A percentile compares a stretch with the other conserved stretches of the same genome.
phyloP scores from a whole-genome alignment of 2,113 vertebrate species.

The Phylloscopus trochiloides region DNA sequence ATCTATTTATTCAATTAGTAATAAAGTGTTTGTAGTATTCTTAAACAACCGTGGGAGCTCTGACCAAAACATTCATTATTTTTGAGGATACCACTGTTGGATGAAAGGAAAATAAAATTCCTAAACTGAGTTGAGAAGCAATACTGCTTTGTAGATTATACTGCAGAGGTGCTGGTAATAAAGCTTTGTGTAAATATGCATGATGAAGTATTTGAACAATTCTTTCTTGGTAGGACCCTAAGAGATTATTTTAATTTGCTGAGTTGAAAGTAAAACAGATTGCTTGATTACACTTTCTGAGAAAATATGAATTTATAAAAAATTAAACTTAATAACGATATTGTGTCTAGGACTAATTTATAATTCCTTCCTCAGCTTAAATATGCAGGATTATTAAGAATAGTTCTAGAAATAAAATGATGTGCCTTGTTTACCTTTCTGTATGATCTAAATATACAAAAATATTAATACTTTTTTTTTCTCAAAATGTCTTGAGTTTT shows the following conservation, averaged over 20 bases:
- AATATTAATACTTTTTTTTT: conserved; percentile 4
- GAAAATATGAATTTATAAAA: conserved; percentile 41
- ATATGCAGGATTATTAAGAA: conserved; percentile 1
- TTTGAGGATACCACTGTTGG: neutral
- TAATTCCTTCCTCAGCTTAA: conserved; percentile 33
- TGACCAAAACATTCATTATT: conserved; percentile 29
- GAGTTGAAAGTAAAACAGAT: conserved; percentile 35
- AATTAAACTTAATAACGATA: neutral
- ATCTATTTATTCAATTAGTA: conserved; percentile 68
- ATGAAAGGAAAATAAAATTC: conserved; percentile 25
- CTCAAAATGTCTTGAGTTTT: neutral
- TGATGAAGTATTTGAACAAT: conserved; percentile 49
- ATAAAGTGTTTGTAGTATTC: conserved; percentile 22
- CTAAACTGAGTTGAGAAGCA: neutral
- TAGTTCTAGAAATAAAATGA: conserved; percentile 3
- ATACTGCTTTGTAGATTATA: conserved; percentile 3
- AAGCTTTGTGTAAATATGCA: conserved; percentile 44
- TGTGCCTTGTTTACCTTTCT: neutral
- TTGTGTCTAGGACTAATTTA: conserved; percentile 15
- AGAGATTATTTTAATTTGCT: conserved; percentile 59
- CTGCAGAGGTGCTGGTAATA: neutral
- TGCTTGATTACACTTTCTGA: conserved; percentile 12
- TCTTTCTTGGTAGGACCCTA: conserved; percentile 34
- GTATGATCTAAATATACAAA: neutral
- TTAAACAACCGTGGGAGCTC: conserved; percentile 44